phyloP scores from a whole-genome alignment of 2,113 vertebrate species.

The Anser cygnoides region DNA sequence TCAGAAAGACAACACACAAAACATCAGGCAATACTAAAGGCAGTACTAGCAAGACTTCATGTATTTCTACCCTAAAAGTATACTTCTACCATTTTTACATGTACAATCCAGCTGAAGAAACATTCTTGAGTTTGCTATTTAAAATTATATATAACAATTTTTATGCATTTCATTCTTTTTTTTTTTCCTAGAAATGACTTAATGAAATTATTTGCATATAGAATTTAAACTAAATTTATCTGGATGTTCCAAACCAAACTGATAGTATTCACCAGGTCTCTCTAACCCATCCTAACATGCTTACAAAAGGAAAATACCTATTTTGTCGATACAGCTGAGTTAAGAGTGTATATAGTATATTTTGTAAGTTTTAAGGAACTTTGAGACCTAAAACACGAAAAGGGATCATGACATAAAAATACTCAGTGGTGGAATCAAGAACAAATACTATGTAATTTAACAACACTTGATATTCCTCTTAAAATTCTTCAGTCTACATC shows the following conservation, averaged over 20 bases:
- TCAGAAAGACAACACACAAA: background rate
- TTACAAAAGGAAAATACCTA: background rate
- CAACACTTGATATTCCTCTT: fast-evolving
- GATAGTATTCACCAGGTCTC: background rate
- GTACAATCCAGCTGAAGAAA: background rate
- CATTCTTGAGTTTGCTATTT: background rate
- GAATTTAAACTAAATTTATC: background rate
- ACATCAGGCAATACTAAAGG: fast-evolving
- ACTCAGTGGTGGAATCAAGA: background rate
- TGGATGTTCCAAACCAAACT: background rate
- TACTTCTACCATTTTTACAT: background rate
- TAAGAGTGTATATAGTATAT: background rate
- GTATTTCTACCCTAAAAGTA: background rate
- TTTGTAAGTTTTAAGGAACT: background rate
- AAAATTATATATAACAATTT: background rate
- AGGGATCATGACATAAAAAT: background rate
- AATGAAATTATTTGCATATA: background rate
- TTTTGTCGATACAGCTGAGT: background rate
- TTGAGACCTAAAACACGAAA: background rate
- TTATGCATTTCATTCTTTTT: background rate
- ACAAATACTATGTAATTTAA: background rate
- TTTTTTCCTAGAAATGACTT: background rate
- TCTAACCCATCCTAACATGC: background rate
- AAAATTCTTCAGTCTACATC: background rate
- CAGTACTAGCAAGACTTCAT: fast-evolving